Evolutionary conservation across 2,797 vertebrate species (phyloP).

Genomic region (Ctenosaura bakeri): DNA sequence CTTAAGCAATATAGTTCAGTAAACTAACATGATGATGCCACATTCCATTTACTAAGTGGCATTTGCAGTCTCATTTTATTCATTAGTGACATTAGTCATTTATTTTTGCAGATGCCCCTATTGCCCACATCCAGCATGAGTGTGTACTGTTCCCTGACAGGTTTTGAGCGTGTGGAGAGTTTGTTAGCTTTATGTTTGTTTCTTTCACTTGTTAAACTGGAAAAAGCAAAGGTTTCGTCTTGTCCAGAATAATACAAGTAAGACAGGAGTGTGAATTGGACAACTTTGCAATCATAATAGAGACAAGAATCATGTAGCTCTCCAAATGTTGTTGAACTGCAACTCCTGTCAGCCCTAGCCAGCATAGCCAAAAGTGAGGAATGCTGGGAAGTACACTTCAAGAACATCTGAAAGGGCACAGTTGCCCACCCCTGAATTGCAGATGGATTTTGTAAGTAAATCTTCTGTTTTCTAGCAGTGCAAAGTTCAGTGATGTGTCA

Average conservation of each 20-base stretch:
- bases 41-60: constrained; percentile 1
- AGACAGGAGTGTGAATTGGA: not conserved
- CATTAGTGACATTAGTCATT: not conserved
- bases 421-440: not conserved
- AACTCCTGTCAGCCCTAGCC: no score
- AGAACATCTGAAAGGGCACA: no score
- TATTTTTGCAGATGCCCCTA: not conserved
- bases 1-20: not conserved
- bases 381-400: no score
- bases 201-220: not conserved
- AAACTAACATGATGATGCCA: not conserved
- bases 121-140: not conserved
- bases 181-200: not conserved
- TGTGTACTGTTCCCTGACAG: not conserved
- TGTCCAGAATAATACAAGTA: not conserved
- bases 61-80: not conserved
- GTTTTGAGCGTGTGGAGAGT: not conserved
- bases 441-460: not conserved
- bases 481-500: not conserved
- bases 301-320: not conserved
- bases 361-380: no score
- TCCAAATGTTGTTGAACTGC: not conserved
- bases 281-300: not conserved
- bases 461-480: not conserved
- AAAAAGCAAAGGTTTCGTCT: not conserved